Conservation (phyloP, 2,113 vertebrate species). For the Pleuronectes platessa region DNA sequence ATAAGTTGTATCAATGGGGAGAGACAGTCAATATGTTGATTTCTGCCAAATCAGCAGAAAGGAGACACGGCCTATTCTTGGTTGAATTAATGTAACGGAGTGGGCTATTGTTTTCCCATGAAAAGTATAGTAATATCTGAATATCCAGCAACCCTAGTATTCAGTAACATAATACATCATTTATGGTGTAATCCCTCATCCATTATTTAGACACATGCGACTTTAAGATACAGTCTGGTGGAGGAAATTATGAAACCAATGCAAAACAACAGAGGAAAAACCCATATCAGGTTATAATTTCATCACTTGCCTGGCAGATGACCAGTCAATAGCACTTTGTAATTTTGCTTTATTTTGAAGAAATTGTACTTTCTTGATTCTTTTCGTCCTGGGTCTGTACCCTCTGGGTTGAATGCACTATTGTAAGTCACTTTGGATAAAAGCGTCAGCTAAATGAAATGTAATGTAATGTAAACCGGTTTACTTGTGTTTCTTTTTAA, state of each 20-base stretch:
- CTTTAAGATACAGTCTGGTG: conserved; percentile 24
- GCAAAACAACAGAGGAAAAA: conserved; percentile 24
- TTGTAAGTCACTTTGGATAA: too few species aligned
- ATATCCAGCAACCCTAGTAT: not conserved
- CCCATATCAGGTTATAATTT: conserved; percentile 4
- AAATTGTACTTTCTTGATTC: too few species aligned
- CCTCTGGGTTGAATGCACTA: too few species aligned
- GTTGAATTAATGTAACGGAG: conserved; percentile 10
- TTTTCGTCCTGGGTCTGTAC: too few species aligned
- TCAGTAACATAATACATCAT: conserved; percentile 37
- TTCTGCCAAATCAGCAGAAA: conserved; percentile 19
- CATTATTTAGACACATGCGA: conserved; percentile 53
- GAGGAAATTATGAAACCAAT: conserved; percentile 36
- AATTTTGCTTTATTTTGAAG: too few species aligned
- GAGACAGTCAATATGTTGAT: conserved; percentile 13
- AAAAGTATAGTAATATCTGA: not conserved
- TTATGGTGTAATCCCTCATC: conserved; percentile 40
- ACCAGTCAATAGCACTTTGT: too few species aligned
- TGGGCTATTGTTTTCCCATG: not conserved
- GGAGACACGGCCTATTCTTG: not conserved
- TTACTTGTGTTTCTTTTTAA: conserved; percentile 15
- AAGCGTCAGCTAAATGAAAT: too few species aligned
- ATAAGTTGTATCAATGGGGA: not conserved
- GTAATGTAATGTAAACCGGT: too few species aligned
- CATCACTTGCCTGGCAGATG: too few species aligned